Base-by-base conservation (phyloP, 1,140 invertebrate genomes). In the Popillia japonica region DNA sequence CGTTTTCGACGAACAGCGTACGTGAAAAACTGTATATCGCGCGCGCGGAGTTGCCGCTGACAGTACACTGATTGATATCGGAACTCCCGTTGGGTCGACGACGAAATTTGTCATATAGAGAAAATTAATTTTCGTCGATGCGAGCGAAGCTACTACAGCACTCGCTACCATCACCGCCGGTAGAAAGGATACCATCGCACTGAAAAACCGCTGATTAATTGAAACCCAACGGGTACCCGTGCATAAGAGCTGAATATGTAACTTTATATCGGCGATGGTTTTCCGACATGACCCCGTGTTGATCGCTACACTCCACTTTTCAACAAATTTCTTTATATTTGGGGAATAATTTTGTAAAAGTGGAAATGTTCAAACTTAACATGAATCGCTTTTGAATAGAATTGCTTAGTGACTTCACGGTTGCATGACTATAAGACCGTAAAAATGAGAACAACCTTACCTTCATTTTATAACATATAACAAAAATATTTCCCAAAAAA, bases 181-280 rank as follows among this genome's bases (percentile, higher is more conserved):
- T 22, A 11, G 17, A 75, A 75, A 75, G 42, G 42, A 42, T 42
- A 14, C 27, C 34, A 42, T n/a, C 40, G n/a, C 73, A 42, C 40
- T n/a, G 73, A 41, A 75, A 48, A 75, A 75, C 42, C 73, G 73
- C 73, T 48, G 73, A 75, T 75, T 75, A 75, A 75, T 75, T 75
- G 73, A 75, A 75, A 42, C 20, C 73, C 40, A 42, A 42, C 73
- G 73, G 14, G 27, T 34, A 11, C 73, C 61, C 1, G 61, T 20
- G 27, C 27, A 68, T 68, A 41, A 75, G 73, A 23, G 34, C 40
- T 41, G 42, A 75, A 75, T 75, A 75, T 34, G 73, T 75, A 48
- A 75, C 61, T 68, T 68, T 68, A 68, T 68, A 68, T 68, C 61
- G 61, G 22, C 20, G 7, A 68, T 27, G 61, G 20, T 68, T 68